Evolutionary conservation across 2,113 vertebrate species (phyloP), one percentile per base, ranked within the genome.

Genomic region (Brachyhypopomus gauderio): DNA sequence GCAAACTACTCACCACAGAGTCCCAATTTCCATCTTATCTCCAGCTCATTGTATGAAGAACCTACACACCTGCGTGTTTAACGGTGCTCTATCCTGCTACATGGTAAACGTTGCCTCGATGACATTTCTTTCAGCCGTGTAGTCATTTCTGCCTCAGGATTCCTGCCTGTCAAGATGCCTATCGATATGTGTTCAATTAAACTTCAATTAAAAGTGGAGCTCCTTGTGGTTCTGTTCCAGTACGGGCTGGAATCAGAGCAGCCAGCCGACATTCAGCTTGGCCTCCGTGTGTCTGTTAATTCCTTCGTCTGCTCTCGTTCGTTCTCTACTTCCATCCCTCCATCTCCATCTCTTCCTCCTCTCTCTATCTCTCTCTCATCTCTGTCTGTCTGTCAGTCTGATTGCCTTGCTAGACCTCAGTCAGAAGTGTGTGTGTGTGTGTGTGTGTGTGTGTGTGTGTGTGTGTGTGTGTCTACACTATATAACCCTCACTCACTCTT

Each of bases 401-500:
- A n/a, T 59, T 27, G 11, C 12, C n/a, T 17, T 3, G 45, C 7
- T 27, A 30, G 62, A 64, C 1, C 62, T 30, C 62, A 64, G 59
- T 83, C 78, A 56, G 70, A 78, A 56, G 77, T 30, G 30, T 30
- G 3, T 30, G 30, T 30, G 30, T 30, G 30, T 74, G 76, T 72
- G 78, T 80, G 80, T 76, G n/a, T n/a, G n/a, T n/a, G n/a, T n/a
- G n/a, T n/a, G n/a, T n/a, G n/a, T 87, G 84, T 85, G 85, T 67
- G 58, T 85, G 85, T 84, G 86, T 72, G 55, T 64, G 73, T 74
- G 58, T 67, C 80, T 75, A 72, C 22, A 27, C 27, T 41, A 78
- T 58, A 55, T 59, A 30, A 36, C 38, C 52, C 60, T 72, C 70
- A 77, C 81, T 63, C 70, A 79, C 80, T 78, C 75, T 85, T 88